Conservation (phyloP, 2,113 vertebrate genomes). For the Peromyscus leucopus region DNA sequence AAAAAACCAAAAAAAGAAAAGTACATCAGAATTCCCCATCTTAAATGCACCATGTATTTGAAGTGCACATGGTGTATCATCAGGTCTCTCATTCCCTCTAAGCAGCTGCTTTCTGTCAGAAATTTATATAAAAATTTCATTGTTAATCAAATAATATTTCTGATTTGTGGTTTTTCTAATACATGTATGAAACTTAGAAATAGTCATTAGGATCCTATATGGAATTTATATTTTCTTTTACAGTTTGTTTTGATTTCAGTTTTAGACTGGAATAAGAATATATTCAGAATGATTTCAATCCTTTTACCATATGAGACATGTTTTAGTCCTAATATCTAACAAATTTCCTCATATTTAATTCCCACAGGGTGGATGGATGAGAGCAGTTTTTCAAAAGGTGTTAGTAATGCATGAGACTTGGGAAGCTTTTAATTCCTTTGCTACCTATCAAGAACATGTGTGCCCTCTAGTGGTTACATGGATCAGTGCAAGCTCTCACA, state of each 20-base stretch:
- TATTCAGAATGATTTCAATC: not conserved
- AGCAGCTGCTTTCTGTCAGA: not conserved
- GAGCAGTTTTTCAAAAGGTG: not conserved
- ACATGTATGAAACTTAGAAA: not conserved
- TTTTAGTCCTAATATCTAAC: not conserved
- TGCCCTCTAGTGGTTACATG: not conserved
- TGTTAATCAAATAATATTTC: constrained; percentile 1
- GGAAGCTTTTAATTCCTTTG: no score
- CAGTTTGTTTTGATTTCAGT: not conserved
- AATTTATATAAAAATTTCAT: not conserved
- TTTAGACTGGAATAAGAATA: no score
- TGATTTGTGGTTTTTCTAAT: not conserved
- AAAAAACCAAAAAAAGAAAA: no score
- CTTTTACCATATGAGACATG: not conserved
- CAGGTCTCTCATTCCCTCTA: not conserved
- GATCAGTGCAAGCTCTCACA: not conserved
- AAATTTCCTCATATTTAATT: not conserved
- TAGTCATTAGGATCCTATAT: not conserved
- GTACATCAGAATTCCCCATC: not conserved
- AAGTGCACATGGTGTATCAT: no score
- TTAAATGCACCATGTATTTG: not conserved
- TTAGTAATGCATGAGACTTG: not conserved
- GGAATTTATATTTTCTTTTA: not conserved
- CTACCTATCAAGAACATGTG: not conserved
- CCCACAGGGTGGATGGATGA: not conserved